Evolutionary conservation across 2,113 vertebrate genomes (phyloP).

Genomic region (Rhea americana): DNA sequence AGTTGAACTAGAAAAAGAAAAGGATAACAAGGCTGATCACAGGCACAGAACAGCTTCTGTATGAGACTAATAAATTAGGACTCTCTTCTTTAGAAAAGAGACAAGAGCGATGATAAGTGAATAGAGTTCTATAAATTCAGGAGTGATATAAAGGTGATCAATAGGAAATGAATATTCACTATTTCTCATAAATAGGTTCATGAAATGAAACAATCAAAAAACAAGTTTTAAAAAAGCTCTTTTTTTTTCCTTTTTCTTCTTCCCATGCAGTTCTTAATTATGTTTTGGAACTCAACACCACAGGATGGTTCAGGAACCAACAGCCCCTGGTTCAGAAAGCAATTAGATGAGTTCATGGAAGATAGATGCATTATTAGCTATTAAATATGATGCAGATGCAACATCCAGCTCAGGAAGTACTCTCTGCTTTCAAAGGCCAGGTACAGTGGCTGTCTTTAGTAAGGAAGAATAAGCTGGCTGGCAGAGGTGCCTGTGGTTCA

Average conservation of each 20-base stretch:
- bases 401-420: rapidly evolving
- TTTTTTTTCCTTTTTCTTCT: too few species aligned
- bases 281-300: rapidly evolving
- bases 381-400: background rate
- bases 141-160: background rate
- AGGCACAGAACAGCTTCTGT: background rate
- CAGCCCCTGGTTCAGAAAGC: background rate
- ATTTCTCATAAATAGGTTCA: background rate
- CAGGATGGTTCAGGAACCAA: rapidly evolving
- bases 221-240: background rate
- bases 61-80: background rate
- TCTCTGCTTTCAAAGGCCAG: background rate
- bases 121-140: background rate
- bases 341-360: background rate
- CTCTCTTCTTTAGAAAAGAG: background rate
- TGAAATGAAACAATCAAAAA: background rate
- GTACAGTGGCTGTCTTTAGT: background rate
- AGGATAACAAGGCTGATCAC: background rate
- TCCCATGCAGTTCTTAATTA: background rate
- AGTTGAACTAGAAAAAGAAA: background rate
- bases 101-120: background rate
- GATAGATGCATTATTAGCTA: background rate
- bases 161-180: background rate
- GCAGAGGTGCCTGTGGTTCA: background rate
- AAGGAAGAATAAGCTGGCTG: background rate